Base-by-base conservation (phyloP, 2,888 invertebrate species). In the Reticulitermes lucifugus region DNA sequence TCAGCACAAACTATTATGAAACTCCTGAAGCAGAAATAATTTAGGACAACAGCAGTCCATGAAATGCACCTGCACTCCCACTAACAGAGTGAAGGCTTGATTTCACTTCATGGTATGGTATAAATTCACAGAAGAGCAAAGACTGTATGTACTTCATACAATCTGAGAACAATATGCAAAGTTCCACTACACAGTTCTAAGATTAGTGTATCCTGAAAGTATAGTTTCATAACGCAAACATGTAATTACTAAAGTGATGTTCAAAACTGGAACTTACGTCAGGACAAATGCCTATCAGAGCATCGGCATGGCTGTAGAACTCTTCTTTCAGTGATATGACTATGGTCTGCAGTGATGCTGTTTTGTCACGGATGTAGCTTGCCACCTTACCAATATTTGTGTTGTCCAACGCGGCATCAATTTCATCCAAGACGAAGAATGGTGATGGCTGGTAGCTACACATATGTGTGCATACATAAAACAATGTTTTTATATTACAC, bases 381-480 rank as follows among this genome's bases (percentile, higher is more conserved):
- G 99, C 99, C 79, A 99, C 99, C 93, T 99, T 99, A 89, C 98
- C 97, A 91, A 99, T 99, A 91, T 99, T 99, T 12, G 99, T 99
- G 92, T 99, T 99, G 92, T 99, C 99, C 86, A 99, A 93, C 83
- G 99, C 99, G 59, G 99, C 99, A 92, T 99, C 99, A 87, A 99
- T 99, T 93, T 99, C 99, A 92, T 99, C 99, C 89, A 99, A 93
- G 35, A 99, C 98, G 92, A 99, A 99, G 93, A 99, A 99, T 22
- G 99, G 99, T 41, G 99, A 98, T 43, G 99, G 99, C 91, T 99
- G 97, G 91, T 95, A 98, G 90, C 97, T 97, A 89, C 25, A 55
- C 35, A 35, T 35, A 35, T n/a, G n/a, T 10, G n/a, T 25, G 4
- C 1, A 25, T 25, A n/a, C 21, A 60, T 22, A n/a, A 60, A 60